Conservation (phyloP, 2,888 invertebrate genomes). For the Pseudoips prasinana region DNA sequence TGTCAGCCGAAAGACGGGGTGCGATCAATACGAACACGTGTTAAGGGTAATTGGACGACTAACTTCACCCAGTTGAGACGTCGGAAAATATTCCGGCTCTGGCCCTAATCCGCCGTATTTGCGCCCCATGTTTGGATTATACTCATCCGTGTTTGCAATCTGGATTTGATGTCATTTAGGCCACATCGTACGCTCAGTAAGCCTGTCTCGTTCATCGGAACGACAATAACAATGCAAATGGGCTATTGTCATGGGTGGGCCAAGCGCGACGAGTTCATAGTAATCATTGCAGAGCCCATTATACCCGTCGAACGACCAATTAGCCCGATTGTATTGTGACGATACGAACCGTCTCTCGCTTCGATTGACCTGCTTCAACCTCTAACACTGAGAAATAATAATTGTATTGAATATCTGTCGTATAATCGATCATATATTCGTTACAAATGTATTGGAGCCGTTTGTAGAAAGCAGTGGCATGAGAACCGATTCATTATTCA, state of each 20-base stretch:
- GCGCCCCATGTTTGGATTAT: constrained; percentile 32
- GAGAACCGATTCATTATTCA: constrained; percentile 32
- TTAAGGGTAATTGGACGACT: constrained; percentile 40
- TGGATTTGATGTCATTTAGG: constrained; percentile 19
- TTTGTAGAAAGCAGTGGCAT: constrained; percentile 21
- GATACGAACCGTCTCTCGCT: constrained; percentile 40
- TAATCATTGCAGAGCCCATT: constrained; percentile 27
- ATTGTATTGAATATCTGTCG: constrained; percentile 36
- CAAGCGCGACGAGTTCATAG: constrained; percentile 14
- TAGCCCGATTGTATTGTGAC: constrained; percentile 47
- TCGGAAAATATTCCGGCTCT: constrained; percentile 24
- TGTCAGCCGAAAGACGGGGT: too few species aligned
- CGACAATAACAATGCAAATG: constrained; percentile 33
- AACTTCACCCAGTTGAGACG: constrained; percentile 19
- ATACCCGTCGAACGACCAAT: constrained; percentile 47
- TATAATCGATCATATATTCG: constrained; percentile 32
- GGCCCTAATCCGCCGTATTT: constrained; percentile 28
- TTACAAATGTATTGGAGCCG: constrained; percentile 8
- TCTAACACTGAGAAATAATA: constrained; percentile 28
- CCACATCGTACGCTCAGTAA: constrained; percentile 5
- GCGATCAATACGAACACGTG: constrained; percentile 52
- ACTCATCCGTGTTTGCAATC: constrained; percentile 28
- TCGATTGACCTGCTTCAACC: constrained; percentile 53
- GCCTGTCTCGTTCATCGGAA: constrained; percentile 7
- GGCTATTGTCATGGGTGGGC: constrained; percentile 33